Evolutionary conservation across 2,113 vertebrate species (phyloP), one percentile per base, ranked within the genome.

Genomic region (Prolemur simus): DNA sequence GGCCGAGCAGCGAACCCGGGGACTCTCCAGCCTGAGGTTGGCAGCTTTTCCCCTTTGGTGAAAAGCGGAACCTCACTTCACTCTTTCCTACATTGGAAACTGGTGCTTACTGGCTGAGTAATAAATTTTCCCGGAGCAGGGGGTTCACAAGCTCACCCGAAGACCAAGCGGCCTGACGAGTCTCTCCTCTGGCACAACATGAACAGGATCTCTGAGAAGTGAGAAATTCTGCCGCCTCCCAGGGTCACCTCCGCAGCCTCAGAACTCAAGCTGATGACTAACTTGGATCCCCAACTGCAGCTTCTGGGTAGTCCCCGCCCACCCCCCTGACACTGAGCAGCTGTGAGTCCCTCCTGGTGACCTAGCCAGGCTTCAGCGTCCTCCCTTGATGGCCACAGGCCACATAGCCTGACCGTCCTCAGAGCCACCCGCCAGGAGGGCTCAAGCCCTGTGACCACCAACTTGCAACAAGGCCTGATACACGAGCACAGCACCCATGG

Each of bases 111-210:
- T 37, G 58, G 20, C 39, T 15, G 2, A 52, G 39, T 13, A 4
- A 5, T 4, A 4, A 13, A 3, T 0, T 8, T 20, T 37, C 11
- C 32, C 21, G 0, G 2, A 1, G 32, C 27, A 76, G 29, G 42
- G 5, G 47, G 21, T 0, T 13, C 64, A 54, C 6, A 32, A 15
- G 13, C 23, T 5, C 1, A 21, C 17, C 9, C 8, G 3, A 10
- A 25, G 6, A 8, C 1, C 0, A 1, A 3, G 17, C 0, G 0
- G 32, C 2, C 0, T 0, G 32, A 8, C 1, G 0, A 0, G 11
- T 13, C 37, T 52, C 14, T 45, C 45, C 27, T 37, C 25, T 14
- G 7, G 58, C 69, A 47, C 3, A 4, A 20, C 0, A 3, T 0
- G 21, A 37, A 27, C 47, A 34, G 47, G 23, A 3, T 14, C 56